These are phyloP conservation scores for Neelides folsomi DNA, from an alignment of 2,888 invertebrate genomes.

Conservation along the genomic window DNA sequence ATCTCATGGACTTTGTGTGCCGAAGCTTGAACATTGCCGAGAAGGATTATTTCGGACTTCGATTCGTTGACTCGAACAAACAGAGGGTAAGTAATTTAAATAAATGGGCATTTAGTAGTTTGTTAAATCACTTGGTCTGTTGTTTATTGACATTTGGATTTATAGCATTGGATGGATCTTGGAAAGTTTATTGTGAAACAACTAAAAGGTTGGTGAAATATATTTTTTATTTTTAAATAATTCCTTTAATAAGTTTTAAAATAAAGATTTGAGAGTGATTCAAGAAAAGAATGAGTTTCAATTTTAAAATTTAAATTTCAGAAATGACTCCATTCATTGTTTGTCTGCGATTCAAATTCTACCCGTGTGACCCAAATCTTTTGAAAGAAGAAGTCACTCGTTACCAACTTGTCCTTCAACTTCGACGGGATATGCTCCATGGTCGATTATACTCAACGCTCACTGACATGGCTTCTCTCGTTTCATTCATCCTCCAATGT, in stretches of 20 bases:
- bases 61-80: slow-evolving; percentile 76
- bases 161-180: slow-evolving; percentile 87
- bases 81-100: slow-evolving; percentile 59
- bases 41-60: slow-evolving; percentile 85
- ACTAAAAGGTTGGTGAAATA: slow-evolving; percentile 59
- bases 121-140: not conserved
- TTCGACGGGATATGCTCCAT: slow-evolving; percentile 86
- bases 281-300: not conserved
- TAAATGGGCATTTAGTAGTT: too few relatives aligned
- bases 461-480: slow-evolving; percentile 75
- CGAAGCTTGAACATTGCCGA: slow-evolving; percentile 78
- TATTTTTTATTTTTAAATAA: slow-evolving; percentile 5
- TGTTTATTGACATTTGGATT: too few relatives aligned
- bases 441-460: slow-evolving; percentile 85
- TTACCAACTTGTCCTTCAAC: slow-evolving; percentile 85
- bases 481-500: slow-evolving; percentile 89
- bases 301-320: slow-evolving; percentile 38
- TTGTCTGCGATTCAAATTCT: slow-evolving; percentile 94
- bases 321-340: slow-evolving; percentile 83
- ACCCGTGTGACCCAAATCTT: slow-evolving; percentile 85
- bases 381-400: slow-evolving; percentile 87
- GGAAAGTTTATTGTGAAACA: slow-evolving; percentile 80
- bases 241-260: too few relatives aligned
- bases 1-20: slow-evolving; percentile 77
- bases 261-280: too few relatives aligned